Base-by-base conservation (phyloP, 2,113 vertebrate genomes). In the Caracal caracal region DNA sequence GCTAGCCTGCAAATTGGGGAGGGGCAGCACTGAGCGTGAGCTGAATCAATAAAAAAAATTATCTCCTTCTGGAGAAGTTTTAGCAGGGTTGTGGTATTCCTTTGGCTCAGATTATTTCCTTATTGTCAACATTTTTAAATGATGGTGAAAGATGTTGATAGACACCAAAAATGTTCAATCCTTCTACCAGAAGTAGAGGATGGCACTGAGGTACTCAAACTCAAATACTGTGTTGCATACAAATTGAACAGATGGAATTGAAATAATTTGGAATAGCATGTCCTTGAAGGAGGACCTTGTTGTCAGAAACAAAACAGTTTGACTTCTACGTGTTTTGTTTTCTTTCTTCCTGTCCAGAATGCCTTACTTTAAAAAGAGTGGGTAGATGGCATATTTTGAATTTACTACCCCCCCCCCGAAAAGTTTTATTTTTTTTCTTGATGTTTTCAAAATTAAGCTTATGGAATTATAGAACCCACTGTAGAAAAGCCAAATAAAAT, bases 1-100 rank as follows among this genome's bases (percentile, higher is more conserved):
- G 96, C 95, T 47, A 61, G 75, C 95, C 96, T 97, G 97, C 24
- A 89, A 96, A 92, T 61, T 95, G 43, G 97, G 98, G 98, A 98
- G 98, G 97, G 97, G 98, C 96, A 91, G 97, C 73, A 11, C 70
- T 2, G 92, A 90, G 84, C 88, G 37, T 86, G 71, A 93, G 43
- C 33, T 20, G 84, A 90, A 90, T 95, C 59, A 22, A 30, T 76
- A 13, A 86, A 63, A 83, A 82, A 87, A 97, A 95, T 88, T 35
- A 63, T 73, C 88, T 96, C 76, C 90, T 89, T n/a, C 86, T 88
- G 90, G 91, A 51, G 96, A 97, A 97, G 95, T 97, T 97, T 96
- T 8, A 81, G 59, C 65, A 90, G 51, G 86, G 70, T 78, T 93
- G 94, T 93, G 96, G 96, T 59, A 56, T 93, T 51, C 22, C n/a